Conservation (phyloP, 2,888 invertebrate genomes). For the Tipula vernalis region DNA sequence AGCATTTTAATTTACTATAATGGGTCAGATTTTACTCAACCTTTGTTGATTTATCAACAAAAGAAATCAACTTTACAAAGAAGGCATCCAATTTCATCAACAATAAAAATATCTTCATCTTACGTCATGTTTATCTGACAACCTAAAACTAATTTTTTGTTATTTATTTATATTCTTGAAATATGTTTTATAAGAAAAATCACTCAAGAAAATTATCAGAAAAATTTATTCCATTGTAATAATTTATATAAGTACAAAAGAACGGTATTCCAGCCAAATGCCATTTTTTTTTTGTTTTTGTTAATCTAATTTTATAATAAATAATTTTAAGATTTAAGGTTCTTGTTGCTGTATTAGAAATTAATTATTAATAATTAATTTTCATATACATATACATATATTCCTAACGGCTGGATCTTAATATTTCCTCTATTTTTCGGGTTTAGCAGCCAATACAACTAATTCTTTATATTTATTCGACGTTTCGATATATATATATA, state of each 20-base stretch:
- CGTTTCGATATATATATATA: no score
- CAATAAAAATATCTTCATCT: not conserved
- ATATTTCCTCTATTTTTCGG: no score
- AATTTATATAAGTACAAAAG: not conserved
- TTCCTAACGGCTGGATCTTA: no score
- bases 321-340: not conserved
- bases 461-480: no score
- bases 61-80: not conserved
- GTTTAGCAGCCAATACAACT: no score
- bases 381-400: not conserved
- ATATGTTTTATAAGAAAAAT: not conserved
- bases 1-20: not conserved
- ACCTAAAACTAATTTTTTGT: not conserved
- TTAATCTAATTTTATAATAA: not conserved
- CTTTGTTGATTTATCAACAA: not conserved
- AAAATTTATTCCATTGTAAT: not conserved
- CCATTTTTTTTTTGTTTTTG: not conserved
- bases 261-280: no score
- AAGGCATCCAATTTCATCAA: not conserved
- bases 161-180: not conserved
- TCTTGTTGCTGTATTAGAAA: not conserved
- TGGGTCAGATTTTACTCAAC: not conserved
- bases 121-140: not conserved
- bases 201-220: not conserved
- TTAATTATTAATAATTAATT: not conserved